These are phyloP conservation scores for Poliocrania exsul DNA, from an alignment of 2,797 vertebrate species.

Conservation along the genomic window DNA sequence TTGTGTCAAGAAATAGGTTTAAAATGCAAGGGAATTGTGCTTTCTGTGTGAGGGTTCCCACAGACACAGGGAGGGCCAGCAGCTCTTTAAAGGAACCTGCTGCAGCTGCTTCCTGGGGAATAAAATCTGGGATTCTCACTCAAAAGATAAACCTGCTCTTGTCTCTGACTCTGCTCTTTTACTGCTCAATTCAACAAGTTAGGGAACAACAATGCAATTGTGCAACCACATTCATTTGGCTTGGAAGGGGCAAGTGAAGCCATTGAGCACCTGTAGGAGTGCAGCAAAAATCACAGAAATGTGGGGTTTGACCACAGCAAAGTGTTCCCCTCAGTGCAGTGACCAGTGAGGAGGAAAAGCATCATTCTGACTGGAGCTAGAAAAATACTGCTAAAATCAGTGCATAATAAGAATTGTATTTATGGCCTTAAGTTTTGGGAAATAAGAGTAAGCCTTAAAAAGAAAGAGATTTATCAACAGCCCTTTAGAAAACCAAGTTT, in stretches of 20 bases:
- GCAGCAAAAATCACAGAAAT: background rate
- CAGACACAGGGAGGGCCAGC: background rate
- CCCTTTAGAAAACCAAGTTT: background rate
- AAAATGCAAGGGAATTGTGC: background rate
- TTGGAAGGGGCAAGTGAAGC: background rate
- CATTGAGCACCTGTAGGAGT: background rate
- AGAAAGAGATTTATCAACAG: background rate
- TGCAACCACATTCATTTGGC: background rate
- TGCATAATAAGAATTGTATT: accelerated
- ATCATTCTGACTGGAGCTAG: background rate
- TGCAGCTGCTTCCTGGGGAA: background rate
- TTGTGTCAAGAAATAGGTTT: background rate
- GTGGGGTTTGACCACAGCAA: background rate
- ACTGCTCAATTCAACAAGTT: background rate
- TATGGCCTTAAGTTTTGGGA: background rate
- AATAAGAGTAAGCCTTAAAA: background rate
- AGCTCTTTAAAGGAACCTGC: background rate
- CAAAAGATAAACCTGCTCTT: background rate
- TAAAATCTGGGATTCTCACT: background rate
- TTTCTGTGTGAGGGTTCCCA: background rate
- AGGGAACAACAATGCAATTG: background rate
- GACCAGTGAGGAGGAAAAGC: background rate
- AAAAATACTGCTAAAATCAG: background rate
- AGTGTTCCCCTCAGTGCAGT: background rate
- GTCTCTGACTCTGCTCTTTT: background rate